These are phyloP conservation scores for Phoenicopterus ruber DNA, from an alignment of 2,113 vertebrate genomes.

Conservation along the genomic window DNA sequence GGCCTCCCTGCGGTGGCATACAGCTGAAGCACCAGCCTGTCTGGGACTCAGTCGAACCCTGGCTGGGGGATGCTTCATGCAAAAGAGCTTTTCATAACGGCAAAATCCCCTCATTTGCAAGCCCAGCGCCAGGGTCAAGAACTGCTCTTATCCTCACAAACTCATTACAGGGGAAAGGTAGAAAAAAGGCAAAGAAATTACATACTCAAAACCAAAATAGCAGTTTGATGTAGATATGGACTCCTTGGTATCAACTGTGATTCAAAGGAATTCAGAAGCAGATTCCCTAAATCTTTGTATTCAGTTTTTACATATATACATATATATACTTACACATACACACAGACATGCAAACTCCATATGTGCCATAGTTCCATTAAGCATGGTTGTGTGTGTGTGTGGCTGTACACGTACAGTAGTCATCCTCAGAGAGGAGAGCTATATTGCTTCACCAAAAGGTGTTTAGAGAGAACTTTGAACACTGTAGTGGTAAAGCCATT, in stretches of 20 bases:
- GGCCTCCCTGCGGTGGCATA: neutral
- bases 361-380: neutral
- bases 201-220: neutral
- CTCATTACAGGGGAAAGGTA: neutral
- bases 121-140: neutral
- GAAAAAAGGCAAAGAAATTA: neutral
- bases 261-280: neutral
- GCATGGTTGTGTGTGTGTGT: neutral
- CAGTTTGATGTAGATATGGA: neutral
- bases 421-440: neutral
- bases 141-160: neutral
- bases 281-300: neutral
- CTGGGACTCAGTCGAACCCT: neutral
- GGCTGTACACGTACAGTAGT: neutral
- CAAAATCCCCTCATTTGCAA: neutral
- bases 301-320: neutral
- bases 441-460: neutral
- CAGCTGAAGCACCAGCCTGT: neutral
- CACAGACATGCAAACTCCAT: no score
- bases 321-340: neutral
- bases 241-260: neutral
- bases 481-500: neutral
- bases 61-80: neutral
- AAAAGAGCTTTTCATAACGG: neutral
- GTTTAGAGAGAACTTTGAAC: slow-evolving; percentile 5